Evolutionary conservation across 2,797 vertebrate species (phyloP), one percentile per base, ranked within the genome.

Genomic region (Oophaga sylvatica): DNA sequence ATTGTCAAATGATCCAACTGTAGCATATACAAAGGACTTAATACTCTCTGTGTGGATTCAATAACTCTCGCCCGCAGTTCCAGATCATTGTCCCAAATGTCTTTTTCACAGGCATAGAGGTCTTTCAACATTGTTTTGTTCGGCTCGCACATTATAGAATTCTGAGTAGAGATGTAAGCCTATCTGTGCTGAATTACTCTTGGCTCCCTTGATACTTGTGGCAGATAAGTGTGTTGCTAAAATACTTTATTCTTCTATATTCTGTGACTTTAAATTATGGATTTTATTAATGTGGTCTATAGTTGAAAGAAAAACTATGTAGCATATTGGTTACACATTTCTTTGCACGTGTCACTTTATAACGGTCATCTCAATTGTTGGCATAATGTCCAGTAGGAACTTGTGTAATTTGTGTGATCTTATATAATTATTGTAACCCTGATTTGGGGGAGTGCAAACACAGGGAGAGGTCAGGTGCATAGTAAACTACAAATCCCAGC

Each of bases 71-170:
- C 57, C 77, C 35, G 77, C 77, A 60, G 53, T 79, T 60, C 53
- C 16, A 59, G 77, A 79, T 79, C 77, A 79, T 79, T 79, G 26
- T 79, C 53, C 77, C 77, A 79, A 79, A 79, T 79, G 53, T 60
- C 57, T 31, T 29, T n/a, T 31, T 59, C 57, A 59, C 77, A 79
- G 57, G 53, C 57, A 35, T 31, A 31, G 56, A 59, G 56, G 56
- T 79, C 57, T 31, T 79, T 60, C 77, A 59, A 78, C 77, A 79
- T 79, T 59, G 77, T 79, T 79, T 79, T 59, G 56, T 60, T 79
- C 53, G 11, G 53, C 73, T 48, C 0, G 45, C 73, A 48, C 20
- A 76, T 76, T 76, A n/a, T 76, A 76, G 22, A 10, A 76, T 48
- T 76, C 20, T 22, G 73, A 53, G 71, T 20, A 75, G 41, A 75